A percentile compares a stretch with the other conserved stretches of the same genome.
Conservation (phyloP, 1,140 invertebrate genomes). For the Medauroidea extradentata region DNA sequence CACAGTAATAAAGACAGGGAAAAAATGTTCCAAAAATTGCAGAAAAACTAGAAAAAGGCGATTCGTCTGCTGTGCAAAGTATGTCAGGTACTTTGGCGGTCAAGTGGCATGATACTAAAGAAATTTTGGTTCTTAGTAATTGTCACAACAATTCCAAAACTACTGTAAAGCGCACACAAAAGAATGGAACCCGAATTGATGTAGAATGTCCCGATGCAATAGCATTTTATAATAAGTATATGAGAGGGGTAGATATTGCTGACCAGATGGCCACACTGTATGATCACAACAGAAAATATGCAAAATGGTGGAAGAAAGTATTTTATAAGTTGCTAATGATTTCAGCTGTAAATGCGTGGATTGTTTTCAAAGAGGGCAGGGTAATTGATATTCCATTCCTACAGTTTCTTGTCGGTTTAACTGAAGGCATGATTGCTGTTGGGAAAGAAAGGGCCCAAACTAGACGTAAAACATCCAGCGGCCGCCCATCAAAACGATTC, state of each 20-base stretch:
- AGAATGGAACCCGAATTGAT: too few relatives aligned
- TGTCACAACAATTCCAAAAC: constrained; percentile 15
- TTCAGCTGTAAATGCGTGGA: constrained; percentile 20
- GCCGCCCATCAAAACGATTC: constrained; percentile 18
- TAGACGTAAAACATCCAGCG: constrained; percentile 10
- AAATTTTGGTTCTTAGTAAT: constrained; percentile 26
- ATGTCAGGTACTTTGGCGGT: constrained; percentile 11
- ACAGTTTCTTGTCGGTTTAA: constrained; percentile 17
- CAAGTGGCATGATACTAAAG: constrained; percentile 21
- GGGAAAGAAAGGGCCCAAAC: constrained; percentile 8
- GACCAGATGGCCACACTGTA: constrained; percentile 24
- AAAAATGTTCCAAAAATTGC: constrained; percentile 20
- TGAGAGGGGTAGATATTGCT: constrained; percentile 26
- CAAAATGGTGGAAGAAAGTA: constrained; percentile 26
- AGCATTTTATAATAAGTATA: constrained; percentile 22
- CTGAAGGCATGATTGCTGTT: constrained; percentile 19
- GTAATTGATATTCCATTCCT: constrained; percentile 16
- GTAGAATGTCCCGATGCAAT: too few relatives aligned
- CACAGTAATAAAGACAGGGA: neutral
- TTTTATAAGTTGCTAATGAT: constrained; percentile 22
- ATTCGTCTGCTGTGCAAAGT: constrained; percentile 11
- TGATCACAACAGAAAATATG: constrained; percentile 24
- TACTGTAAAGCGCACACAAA: constrained; percentile 5
- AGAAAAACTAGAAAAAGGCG: neutral
- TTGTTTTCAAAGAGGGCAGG: constrained; percentile 14